A percentile compares a stretch with the other conserved stretches of the same genome.
Evolutionary conservation across 2,888 invertebrate species (phyloP).

Genomic region (Eupithecia abbreviata): DNA sequence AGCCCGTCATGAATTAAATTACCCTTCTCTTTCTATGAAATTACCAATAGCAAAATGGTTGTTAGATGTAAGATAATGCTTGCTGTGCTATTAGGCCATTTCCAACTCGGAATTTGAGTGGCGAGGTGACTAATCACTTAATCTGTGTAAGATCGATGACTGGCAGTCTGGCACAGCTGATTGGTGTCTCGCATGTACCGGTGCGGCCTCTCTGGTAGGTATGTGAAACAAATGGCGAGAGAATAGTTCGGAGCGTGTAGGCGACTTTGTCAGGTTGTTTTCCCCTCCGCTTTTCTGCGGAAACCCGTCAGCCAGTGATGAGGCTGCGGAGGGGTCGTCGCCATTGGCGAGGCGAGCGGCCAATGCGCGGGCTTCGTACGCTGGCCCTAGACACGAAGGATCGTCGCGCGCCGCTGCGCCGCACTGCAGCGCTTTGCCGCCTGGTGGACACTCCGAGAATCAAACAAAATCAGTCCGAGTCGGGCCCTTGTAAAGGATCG

Average conservation of each 20-base stretch:
- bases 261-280: conserved; percentile 67
- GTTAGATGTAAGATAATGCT: conserved; percentile 23
- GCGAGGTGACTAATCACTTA: conserved; percentile 38
- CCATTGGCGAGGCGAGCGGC: conserved; percentile 65
- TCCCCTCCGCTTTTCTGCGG: conserved; percentile 74
- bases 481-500: conserved; percentile 74
- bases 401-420: conserved; percentile 47
- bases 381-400: conserved; percentile 68
- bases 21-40: too few species aligned
- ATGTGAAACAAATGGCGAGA: conserved; percentile 65
- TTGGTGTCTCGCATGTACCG: conserved; percentile 66
- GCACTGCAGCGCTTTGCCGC: conserved; percentile 27
- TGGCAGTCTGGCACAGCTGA: conserved; percentile 56
- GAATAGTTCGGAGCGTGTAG: conserved; percentile 55
- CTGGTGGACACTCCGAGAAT: conserved; percentile 32
- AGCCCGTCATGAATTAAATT: background rate
- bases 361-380: conserved; percentile 66
- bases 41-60: background rate
- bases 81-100: conserved; percentile 26
- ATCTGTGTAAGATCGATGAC: conserved; percentile 42
- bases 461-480: conserved; percentile 62
- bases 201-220: conserved; percentile 67
- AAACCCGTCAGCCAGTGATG: conserved; percentile 63
- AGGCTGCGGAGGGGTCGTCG: conserved; percentile 52
- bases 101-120: conserved; percentile 13